Conservation (phyloP, 37 sponge, comb jelly and placozoan species). For the Crambe crambe region DNA sequence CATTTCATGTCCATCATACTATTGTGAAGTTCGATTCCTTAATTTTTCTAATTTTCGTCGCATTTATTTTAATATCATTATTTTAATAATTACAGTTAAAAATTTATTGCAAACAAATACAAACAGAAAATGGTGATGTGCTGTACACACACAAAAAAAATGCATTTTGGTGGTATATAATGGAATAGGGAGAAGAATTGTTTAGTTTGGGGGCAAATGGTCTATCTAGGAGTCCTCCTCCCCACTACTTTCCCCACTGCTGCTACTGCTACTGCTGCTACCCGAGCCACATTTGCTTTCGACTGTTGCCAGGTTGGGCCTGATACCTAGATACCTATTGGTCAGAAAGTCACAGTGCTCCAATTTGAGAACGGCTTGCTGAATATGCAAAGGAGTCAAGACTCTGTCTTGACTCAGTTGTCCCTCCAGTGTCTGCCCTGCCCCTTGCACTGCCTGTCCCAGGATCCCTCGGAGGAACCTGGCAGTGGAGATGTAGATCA, state of each 20-base stretch:
- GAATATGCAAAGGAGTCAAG: conserved; percentile 41
- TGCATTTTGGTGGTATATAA: too few relatives aligned
- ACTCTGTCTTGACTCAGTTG: conserved; percentile 25
- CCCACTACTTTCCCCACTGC: background rate
- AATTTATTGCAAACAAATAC: too few relatives aligned
- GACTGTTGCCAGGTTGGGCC: background rate
- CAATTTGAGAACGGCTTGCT: conserved; percentile 32
- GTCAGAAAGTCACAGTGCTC: conserved; percentile 63
- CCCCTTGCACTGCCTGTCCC: conserved; percentile 23
- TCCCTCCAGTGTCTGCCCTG: conserved; percentile 14
- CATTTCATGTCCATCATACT: too few relatives aligned
- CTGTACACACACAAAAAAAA: too few relatives aligned
- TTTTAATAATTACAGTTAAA: too few relatives aligned
- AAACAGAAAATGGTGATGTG: too few relatives aligned
- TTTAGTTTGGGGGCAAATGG: too few relatives aligned
- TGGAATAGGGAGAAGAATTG: too few relatives aligned
- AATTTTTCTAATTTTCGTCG: too few relatives aligned
- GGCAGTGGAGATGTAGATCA: conserved; percentile 60
- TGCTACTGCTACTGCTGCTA: conserved; percentile 8
- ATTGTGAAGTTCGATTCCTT: too few relatives aligned
- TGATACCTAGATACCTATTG: conserved; percentile 35
- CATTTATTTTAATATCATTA: too few relatives aligned
- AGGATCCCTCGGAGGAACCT: conserved; percentile 40
- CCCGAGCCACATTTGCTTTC: background rate
- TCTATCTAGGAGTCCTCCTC: too few relatives aligned